These are phyloP conservation scores for Platichthys flesus DNA, from an alignment of 2,113 vertebrate genomes.

Conservation along the genomic window DNA sequence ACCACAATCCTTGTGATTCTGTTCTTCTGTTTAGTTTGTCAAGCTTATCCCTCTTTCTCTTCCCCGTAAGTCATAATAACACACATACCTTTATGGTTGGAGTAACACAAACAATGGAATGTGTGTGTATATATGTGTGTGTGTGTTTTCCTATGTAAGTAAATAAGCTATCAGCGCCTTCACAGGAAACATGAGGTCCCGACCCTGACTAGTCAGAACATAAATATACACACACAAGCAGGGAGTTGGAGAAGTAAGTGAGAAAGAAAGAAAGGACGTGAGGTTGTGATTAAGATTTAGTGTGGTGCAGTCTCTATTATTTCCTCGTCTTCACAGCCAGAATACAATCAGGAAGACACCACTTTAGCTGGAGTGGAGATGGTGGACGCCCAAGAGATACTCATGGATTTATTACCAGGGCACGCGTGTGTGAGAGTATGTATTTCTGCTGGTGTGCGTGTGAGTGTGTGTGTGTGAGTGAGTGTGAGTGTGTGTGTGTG, in stretches of 20 bases:
- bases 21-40: conserved; percentile 4
- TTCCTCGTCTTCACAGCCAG: conserved; percentile 67
- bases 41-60: background rate
- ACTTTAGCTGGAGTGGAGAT: conserved; percentile 67
- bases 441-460: background rate
- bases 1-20: background rate
- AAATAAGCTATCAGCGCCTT: conserved; percentile 55
- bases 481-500: conserved; percentile 9
- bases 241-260: background rate
- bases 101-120: background rate
- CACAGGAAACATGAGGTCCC: conserved; percentile 59
- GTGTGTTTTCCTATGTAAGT: conserved; percentile 43
- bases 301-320: conserved; percentile 59
- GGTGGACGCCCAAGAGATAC: conserved; percentile 50
- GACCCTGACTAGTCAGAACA: conserved; percentile 46
- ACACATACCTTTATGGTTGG: background rate
- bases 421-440: conserved; percentile 30
- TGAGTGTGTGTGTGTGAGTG: background rate
- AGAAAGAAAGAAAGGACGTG: conserved; percentile 6
- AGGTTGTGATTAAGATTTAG: conserved; percentile 49
- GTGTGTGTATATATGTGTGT: conserved; percentile 17
- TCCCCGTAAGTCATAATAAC: background rate
- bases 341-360: conserved; percentile 76
- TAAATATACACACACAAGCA: conserved; percentile 52
- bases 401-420: conserved; percentile 72